phyloP scores from a whole-genome alignment of 2,888 invertebrate genomes.

The Drosophila seclusa region DNA sequence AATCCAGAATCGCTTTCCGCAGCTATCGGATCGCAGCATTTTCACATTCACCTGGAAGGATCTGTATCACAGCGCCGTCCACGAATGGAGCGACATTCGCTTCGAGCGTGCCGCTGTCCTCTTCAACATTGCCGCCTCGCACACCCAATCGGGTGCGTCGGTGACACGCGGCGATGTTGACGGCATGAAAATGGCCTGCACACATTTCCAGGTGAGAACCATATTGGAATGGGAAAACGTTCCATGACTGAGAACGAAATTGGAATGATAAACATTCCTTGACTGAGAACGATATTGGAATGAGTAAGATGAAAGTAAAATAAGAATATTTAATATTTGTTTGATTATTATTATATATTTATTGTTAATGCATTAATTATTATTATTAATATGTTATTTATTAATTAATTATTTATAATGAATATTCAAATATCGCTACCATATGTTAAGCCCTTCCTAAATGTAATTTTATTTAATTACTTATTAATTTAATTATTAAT shows the following conservation, averaged over 20 bases:
- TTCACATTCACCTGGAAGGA: slow-evolving; percentile 90
- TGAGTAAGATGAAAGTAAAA: neutral
- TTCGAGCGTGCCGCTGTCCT: slow-evolving; percentile 96
- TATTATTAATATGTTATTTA: neutral
- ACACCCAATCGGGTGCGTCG: slow-evolving; percentile 93
- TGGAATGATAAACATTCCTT: neutral
- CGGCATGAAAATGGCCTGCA: slow-evolving; percentile 97
- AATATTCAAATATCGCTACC: neutral
- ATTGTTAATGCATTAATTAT: neutral
- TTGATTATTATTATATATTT: too few relatives aligned
- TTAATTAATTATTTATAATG: neutral
- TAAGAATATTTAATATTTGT: neutral
- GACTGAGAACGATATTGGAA: neutral
- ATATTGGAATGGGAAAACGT: neutral
- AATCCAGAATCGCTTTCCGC: slow-evolving; percentile 96
- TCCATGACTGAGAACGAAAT: slow-evolving; percentile 3
- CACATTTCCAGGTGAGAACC: slow-evolving; percentile 87
- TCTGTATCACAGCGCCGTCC: slow-evolving; percentile 90
- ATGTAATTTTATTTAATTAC: neutral
- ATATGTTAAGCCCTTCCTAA: neutral
- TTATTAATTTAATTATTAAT: neutral
- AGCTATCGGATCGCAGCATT: slow-evolving; percentile 84
- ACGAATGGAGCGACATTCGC: slow-evolving; percentile 90
- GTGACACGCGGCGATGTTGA: slow-evolving; percentile 93
- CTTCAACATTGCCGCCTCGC: slow-evolving; percentile 97